A percentile compares a stretch with the other conserved stretches of the same genome.
Conservation (phyloP, 2,888 invertebrate genomes). For the Stenolophus ochropezus region DNA sequence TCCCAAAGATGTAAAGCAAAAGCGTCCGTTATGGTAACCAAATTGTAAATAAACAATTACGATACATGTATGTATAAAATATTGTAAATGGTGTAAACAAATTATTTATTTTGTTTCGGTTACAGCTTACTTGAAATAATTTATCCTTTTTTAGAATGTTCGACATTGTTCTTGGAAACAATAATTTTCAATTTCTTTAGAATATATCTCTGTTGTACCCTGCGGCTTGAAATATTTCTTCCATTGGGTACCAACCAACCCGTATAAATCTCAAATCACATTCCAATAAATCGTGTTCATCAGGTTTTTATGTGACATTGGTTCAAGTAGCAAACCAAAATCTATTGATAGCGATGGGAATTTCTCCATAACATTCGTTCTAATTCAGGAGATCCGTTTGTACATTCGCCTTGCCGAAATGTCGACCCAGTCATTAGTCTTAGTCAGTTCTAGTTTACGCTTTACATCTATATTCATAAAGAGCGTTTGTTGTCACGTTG, state of each 20-base stretch:
- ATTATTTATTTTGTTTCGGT: no score
- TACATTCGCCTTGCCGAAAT: background rate
- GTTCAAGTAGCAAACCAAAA: background rate
- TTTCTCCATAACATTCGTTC: background rate
- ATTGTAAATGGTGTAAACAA: no score
- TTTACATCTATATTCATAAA: background rate
- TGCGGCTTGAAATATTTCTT: background rate
- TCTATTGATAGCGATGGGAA: background rate
- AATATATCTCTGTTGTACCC: background rate
- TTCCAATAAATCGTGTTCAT: background rate
- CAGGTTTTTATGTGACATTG: background rate
- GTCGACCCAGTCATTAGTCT: background rate
- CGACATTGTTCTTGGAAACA: background rate
- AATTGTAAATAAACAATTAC: no score
- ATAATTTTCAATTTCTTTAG: background rate
- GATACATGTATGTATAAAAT: no score
- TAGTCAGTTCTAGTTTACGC: background rate
- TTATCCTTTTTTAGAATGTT: background rate
- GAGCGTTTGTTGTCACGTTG: background rate
- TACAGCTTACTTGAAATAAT: no score
- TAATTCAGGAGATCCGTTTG: background rate
- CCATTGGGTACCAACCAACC: background rate
- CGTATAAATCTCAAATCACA: background rate
- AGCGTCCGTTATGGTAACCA: no score
- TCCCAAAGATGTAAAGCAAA: no score